These are phyloP conservation scores for Colletes latitarsis DNA, from an alignment of 1,140 invertebrate species.

Conservation along the genomic window DNA sequence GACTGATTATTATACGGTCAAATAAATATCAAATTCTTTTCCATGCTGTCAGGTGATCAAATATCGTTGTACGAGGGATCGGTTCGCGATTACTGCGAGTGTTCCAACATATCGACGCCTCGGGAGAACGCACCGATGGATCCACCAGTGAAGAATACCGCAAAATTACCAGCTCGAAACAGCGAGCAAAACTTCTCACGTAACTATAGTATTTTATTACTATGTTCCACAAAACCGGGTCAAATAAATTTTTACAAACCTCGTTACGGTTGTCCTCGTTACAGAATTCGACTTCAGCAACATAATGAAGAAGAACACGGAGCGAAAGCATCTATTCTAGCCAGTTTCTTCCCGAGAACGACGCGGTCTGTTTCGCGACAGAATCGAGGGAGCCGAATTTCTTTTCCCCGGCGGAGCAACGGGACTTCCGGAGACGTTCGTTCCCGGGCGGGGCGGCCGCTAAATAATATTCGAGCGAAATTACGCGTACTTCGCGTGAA, in stretches of 20 bases:
- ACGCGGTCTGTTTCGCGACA: too few relatives aligned
- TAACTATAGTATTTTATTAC: neutral
- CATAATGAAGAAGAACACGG: neutral
- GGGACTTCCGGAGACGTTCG: too few relatives aligned
- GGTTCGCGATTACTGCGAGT: neutral
- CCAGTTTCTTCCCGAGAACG: neutral
- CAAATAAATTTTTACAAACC: neutral
- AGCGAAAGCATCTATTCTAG: conserved; percentile 4
- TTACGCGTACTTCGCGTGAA: conserved; percentile 35
- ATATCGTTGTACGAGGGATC: neutral
- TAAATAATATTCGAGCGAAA: conserved; percentile 43
- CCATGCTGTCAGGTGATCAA: conserved; percentile 5
- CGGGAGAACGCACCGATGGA: neutral
- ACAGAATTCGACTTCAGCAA: conserved; percentile 35
- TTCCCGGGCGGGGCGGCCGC: too few relatives aligned
- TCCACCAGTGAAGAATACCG: neutral
- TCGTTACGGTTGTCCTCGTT: neutral
- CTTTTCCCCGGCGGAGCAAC: too few relatives aligned
- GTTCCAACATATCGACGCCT: neutral
- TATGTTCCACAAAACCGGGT: too few relatives aligned
- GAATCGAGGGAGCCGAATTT: too few relatives aligned
- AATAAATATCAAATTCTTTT: too few relatives aligned
- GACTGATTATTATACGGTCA: too few relatives aligned
- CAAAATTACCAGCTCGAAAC: neutral
- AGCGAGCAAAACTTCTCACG: neutral